Base-by-base conservation (phyloP, 92 coral and sea anemone species). In the Zoanthus solanderi region DNA sequence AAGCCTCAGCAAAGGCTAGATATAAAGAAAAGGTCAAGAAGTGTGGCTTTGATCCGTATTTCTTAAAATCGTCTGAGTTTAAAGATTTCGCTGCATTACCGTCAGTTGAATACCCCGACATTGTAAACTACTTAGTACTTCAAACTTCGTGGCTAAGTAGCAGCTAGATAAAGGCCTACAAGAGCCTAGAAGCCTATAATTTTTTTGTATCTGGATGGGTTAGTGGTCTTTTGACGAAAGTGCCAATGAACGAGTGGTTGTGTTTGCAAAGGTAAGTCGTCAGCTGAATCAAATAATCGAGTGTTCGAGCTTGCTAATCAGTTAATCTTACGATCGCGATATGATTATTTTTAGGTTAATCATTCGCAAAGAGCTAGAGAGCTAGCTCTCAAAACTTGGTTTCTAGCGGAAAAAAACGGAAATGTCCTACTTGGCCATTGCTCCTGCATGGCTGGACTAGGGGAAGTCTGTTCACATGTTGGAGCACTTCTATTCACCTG, bases 101-200 rank as follows among this genome's bases (percentile, higher is more conserved):
- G 69, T 31, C 53, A 1, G 17, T 92, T 53, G 80, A 92, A 83
- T 89, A 89, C 87, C 95, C 94, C 6, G 96, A 93, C 30, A 91
- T 23, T 23, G 23, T 23, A 23, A 23, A 23, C 23, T 23, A 23
- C 23, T 23, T 23, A 23, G 23, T 23, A 12, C 47, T 90, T 11
- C 93, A 92, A 71, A 88, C 95, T 29, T 87, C 90, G 17, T 92
- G 91, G 93, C 76, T 66, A 10, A 56, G 61, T 17, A 56, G 73
- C 17, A 73, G 53, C 18, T 93, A 92, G 71, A 92, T 23, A 23
- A 23, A 23, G 23, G 23, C 23, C 23, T 23, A 23, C 23, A 23
- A 23, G 23, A 23, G 23, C 23, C 23, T 23, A 23, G 23, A 23
- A 23, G 23, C 23, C 23, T 23, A 23, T 23, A 23, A 23, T 23